These are phyloP conservation scores for Sebastes hubbsi DNA, from an alignment of 2,797 vertebrate species.

Conservation along the genomic window DNA sequence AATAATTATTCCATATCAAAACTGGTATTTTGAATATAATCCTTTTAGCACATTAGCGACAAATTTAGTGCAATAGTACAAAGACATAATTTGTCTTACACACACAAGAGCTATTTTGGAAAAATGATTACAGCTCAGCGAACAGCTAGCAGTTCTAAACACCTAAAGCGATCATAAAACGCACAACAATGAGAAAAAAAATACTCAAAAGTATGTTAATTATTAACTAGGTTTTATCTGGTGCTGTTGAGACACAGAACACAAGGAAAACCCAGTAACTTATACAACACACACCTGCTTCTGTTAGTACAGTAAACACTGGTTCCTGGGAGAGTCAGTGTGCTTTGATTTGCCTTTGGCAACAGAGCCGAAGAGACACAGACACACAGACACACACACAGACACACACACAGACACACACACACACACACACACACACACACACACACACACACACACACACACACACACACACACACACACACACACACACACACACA, in stretches of 20 bases:
- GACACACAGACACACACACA: no score
- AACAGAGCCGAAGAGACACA: slow-evolving; percentile 18
- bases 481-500: not conserved
- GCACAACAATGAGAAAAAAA: slow-evolving; percentile 17
- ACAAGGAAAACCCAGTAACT: slow-evolving; percentile 36
- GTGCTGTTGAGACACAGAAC: slow-evolving; percentile 34
- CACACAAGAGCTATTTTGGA: not conserved
- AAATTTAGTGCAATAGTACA: not conserved
- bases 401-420: not conserved
- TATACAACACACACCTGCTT: slow-evolving; percentile 68
- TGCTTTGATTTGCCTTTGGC: slow-evolving; percentile 69
- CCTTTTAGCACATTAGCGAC: not conserved
- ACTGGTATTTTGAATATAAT: not conserved
- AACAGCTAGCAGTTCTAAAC: not conserved
- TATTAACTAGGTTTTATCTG: slow-evolving; percentile 65
- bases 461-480: not conserved
- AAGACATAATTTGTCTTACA: not conserved
- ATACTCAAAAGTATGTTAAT: slow-evolving; percentile 45
- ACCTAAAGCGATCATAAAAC: not conserved
- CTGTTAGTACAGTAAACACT: slow-evolving; percentile 72
- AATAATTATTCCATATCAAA: not conserved
- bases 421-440: not conserved
- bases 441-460: not conserved
- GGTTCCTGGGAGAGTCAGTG: slow-evolving; percentile 57
- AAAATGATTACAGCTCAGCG: not conserved